phyloP scores from a whole-genome alignment of 2,797 vertebrate species.

The Sebastes steindachneri region DNA sequence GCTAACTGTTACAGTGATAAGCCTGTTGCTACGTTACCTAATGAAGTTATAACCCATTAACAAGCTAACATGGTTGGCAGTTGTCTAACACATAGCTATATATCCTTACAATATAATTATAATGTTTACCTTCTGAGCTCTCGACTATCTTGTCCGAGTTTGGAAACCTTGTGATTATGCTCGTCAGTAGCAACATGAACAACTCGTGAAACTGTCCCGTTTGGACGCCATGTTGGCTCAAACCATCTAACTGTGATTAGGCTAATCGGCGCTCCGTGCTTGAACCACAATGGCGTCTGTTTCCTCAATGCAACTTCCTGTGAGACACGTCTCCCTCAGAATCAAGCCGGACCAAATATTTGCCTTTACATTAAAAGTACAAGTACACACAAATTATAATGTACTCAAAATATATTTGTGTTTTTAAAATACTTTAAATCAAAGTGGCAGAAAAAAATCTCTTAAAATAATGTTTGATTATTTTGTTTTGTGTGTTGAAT shows the following conservation, averaged over 20 bases:
- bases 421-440: accelerated
- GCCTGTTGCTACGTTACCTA: neutral
- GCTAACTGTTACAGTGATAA: neutral
- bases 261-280: accelerated
- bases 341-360: neutral
- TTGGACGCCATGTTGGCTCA: conserved; percentile 69
- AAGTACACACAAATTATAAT: accelerated
- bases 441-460: accelerated
- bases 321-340: conserved; percentile 72
- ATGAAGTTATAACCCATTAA: neutral
- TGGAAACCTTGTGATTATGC: conserved; percentile 17
- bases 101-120: neutral
- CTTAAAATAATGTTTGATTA: accelerated
- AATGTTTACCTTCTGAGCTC: conserved; percentile 56
- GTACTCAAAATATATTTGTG: accelerated
- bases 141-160: conserved; percentile 16
- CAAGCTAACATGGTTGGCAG: neutral
- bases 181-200: neutral
- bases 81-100: neutral
- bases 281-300: conserved; percentile 79
- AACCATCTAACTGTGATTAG: neutral
- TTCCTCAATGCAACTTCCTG: conserved; percentile 37
- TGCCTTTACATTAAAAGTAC: conserved; percentile 39
- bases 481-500: neutral
- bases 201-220: conserved; percentile 8